phyloP scores from a whole-genome alignment of 2,113 vertebrate genomes.

The Psittacula cyanocephala region DNA sequence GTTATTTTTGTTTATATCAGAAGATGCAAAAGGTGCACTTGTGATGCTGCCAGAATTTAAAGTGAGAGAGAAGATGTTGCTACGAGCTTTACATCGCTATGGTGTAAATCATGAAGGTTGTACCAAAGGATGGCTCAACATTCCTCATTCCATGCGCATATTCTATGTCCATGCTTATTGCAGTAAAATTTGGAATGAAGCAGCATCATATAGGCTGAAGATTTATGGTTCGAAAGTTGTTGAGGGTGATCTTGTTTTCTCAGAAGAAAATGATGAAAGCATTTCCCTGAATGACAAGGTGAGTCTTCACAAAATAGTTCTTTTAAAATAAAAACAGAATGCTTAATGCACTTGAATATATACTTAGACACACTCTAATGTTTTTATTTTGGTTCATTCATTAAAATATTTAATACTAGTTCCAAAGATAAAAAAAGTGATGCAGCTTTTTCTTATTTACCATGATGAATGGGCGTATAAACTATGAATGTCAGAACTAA shows the following conservation, averaged over 20 bases:
- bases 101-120: slow-evolving; percentile 83
- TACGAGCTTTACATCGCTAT: slow-evolving; percentile 89
- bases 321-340: not conserved
- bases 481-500: not conserved
- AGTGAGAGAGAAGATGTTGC: slow-evolving; percentile 86
- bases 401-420: not conserved
- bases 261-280: slow-evolving; percentile 32
- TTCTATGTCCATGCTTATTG: slow-evolving; percentile 94
- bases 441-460: not conserved
- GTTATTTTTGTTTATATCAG: slow-evolving; percentile 70
- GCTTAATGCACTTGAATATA: not conserved
- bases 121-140: slow-evolving; percentile 85
- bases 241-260: slow-evolving; percentile 86
- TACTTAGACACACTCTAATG: not conserved
- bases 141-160: slow-evolving; percentile 89
- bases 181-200: slow-evolving; percentile 93
- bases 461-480: not conserved
- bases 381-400: not conserved
- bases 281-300: slow-evolving; percentile 65
- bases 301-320: slow-evolving; percentile 25
- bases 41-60: slow-evolving; percentile 86
- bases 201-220: slow-evolving; percentile 79
- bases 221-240: slow-evolving; percentile 79
- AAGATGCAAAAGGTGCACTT: slow-evolving; percentile 87
- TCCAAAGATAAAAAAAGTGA: not conserved